Evolutionary conservation across 2,888 invertebrate genomes (phyloP), one percentile per base, ranked within the genome.

Genomic region (Rhagium mordax): DNA sequence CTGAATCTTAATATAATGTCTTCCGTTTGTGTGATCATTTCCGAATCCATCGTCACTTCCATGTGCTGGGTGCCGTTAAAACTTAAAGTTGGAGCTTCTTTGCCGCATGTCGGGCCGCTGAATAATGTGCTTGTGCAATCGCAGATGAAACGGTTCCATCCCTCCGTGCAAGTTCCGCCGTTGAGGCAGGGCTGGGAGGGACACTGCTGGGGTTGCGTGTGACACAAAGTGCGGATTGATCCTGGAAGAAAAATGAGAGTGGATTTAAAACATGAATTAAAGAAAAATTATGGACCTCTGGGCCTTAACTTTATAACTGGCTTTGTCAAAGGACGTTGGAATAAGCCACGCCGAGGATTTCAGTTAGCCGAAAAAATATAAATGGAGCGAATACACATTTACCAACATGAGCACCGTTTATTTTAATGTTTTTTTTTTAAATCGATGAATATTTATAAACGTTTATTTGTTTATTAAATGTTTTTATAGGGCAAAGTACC

Each of bases 81-180:
- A 83, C 92, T 94, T 29, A 98, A 89, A 1, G 96, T 96, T 6
- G 96, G 93, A 0, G 97, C 95, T 86, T 96, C 98, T 94, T 91
- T 71, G 77, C 96, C 96, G 89, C 98, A 98, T 10, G 96, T 96
- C 0, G 96, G 95, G 27, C 98, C 98, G 0, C 94, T 94, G 85
- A 94, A 98, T 76, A 94, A 91, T 0, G 98, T 98, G 41, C 92
- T 91, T 8, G 96, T 94, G 86, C 98, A 98, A 87, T 98, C 98
- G 86, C 98, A 98, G 66, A 96, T 91, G 80, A 95, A 95, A 16
- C 98, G 91, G 88, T 98, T 98, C 98, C 98, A 98, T 0, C 98
- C 98, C 86, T 98, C 98, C 3, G 93, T 90, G 88, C 98, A 98
- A 20, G 90, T 89, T 0, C 97, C 97, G 2, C 94, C 94, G 85